These are phyloP conservation scores for Cylas formicarius DNA, from an alignment of 1,140 invertebrate genomes.

Conservation along the genomic window DNA sequence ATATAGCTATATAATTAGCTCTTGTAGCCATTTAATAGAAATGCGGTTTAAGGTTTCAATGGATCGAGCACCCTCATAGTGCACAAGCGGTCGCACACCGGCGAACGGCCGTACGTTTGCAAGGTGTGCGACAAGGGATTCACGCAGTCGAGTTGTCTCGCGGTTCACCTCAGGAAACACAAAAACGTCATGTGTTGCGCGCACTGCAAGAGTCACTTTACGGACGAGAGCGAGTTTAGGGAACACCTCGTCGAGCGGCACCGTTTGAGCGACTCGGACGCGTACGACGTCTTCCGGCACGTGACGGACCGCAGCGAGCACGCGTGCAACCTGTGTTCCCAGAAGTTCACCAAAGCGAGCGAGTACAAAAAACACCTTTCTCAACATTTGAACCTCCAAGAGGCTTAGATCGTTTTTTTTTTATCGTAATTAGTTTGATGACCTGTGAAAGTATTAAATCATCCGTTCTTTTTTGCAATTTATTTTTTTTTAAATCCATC, in stretches of 20 bases:
- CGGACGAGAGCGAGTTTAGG: background rate
- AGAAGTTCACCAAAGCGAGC: too few species aligned
- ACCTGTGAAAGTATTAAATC: too few species aligned
- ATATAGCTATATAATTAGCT: constrained; percentile 13
- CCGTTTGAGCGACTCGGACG: too few species aligned
- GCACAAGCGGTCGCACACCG: constrained; percentile 34
- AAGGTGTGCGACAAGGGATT: constrained; percentile 34
- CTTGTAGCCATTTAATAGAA: background rate
- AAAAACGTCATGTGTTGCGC: constrained; percentile 5
- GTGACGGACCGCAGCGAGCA: too few species aligned
- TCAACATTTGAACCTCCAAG: too few species aligned
- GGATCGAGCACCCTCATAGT: constrained; percentile 36
- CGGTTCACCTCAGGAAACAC: constrained; percentile 34
- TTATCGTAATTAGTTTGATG: too few species aligned
- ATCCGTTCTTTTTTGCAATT: too few species aligned
- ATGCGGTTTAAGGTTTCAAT: constrained; percentile 39
- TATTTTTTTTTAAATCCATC: too few species aligned
- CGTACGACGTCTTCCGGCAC: too few species aligned
- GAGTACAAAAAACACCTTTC: too few species aligned
- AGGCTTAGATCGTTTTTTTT: too few species aligned
- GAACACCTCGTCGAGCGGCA: background rate
- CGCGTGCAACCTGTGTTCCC: too few species aligned
- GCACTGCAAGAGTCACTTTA: background rate
- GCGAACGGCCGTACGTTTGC: constrained; percentile 36
- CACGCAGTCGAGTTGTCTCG: constrained; percentile 38